Evolutionary conservation across 1,140 invertebrate species (phyloP).

Genomic region (Meloidogyne floridensis): DNA sequence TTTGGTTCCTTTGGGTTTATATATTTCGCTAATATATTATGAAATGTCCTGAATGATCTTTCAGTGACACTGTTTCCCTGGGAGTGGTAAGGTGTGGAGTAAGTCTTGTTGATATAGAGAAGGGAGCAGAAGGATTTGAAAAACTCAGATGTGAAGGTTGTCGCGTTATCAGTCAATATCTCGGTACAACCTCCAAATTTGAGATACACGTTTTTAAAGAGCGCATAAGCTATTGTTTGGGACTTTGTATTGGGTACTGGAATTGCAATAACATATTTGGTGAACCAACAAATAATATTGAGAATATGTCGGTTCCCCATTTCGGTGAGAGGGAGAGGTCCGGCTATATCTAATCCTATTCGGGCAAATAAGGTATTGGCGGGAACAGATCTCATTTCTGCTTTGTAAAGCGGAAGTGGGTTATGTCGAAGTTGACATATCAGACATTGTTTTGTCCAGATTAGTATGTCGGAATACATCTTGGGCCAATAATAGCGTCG

Average conservation of each 20-base stretch:
- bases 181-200: conserved; percentile 11
- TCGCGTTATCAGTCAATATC: conserved; percentile 2
- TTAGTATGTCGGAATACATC: conserved; percentile 7
- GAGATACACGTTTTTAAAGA: neutral
- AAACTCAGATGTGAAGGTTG: neutral
- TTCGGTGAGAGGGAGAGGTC: neutral
- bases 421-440: conserved; percentile 22
- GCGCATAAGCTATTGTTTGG: neutral
- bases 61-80: conserved; percentile 1
- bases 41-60: conserved; percentile 15
- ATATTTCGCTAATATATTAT: conserved; percentile 13
- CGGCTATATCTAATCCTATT: neutral
- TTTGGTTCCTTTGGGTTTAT: conserved; percentile 1
- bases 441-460: conserved; percentile 17
- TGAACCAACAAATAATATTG: neutral
- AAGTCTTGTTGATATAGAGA: conserved; percentile 5
- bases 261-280: no score
- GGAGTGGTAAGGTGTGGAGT: neutral
- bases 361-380: neutral
- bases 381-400: conserved; percentile 1
- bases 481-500: conserved; percentile 27
- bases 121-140: conserved; percentile 10
- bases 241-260: no score
- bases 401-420: conserved; percentile 13
- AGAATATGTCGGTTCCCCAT: neutral